Evolutionary conservation across 2,113 vertebrate genomes (phyloP), one percentile per base, ranked within the genome.

Genomic region (Oreocharis arfaki): DNA sequence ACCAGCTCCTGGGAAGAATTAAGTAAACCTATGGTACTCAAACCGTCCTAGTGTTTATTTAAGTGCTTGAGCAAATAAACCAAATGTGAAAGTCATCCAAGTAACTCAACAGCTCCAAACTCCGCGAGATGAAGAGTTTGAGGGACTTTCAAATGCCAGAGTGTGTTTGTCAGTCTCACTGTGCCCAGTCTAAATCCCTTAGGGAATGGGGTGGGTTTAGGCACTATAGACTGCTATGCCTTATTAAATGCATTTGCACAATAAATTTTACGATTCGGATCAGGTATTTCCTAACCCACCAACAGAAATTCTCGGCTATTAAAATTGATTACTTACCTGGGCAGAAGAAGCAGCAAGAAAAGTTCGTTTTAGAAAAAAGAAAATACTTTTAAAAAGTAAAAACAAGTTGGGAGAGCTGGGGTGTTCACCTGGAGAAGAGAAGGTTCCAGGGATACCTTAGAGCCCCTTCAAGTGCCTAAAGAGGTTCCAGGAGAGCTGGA

Each of bases 1-100:
- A 86, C 22, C 47, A 55, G 39, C 71, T 41, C 74, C 55, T 26
- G 49, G 28, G 23, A 85, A 60, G 71, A 80, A 59, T 24, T 24
- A 81, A 86, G 35, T 16, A 77, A 92, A 76, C 4, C 16, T 47
- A 41, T 0, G 0, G 10, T 32, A 19, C 32, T 68, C 44, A 52
- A 89, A 56, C 39, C 47, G 79, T 11, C n/a, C 16, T 49, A 50
- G 7, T 13, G 67, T 90, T 88, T 95, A 28, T 57, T 55, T 35
- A 80, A 76, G 16, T 83, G 70, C 46, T 50, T 39, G 46, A 44
- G 19, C 63, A 96, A 87, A 91, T 26, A 89, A 93, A 94, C 12
- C 32, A 37, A 49, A 73, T 9, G 53, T 21, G 37, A 87, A 89
- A 85, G 70, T 30, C 41, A 52, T 33, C 41, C 53, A 80, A 80